Base-by-base conservation (phyloP, 2,888 invertebrate species). In the Ptycholaimellus sp. region DNA sequence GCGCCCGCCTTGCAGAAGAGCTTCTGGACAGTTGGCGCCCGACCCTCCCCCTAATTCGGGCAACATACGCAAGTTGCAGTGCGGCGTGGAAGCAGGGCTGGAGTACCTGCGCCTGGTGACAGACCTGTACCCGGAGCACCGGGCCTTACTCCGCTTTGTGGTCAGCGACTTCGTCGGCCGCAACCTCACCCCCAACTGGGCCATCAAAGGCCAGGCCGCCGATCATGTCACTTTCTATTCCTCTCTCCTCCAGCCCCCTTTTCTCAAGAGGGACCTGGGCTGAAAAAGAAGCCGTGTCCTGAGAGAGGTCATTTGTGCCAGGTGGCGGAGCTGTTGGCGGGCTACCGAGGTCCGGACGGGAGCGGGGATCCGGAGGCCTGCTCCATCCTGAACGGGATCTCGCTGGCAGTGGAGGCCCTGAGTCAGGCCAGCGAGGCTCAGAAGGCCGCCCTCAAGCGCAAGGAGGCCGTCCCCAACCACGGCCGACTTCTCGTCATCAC, bases 71-170 rank as follows among this genome's bases (percentile, higher is more conserved):
- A 93, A 93, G 62, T 96, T 93, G 93, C 90, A 87, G 0, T 83
- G 80, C 53, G 77, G 79, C 46, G 79, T 90, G 1, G 93, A 93
- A 66, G 76, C 82, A 2, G 76, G 82, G 1, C 71, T 90, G 40
- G 96, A 96, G 61, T 93, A 90, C 57, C 82, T 85, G 51, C 71
- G 93, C 19, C 80, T 96, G 48, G 80, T 85, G 1, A 85, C 82
- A 78, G 93, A 96, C 62, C 66, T 93, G n/a, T 90, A 82, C 65
- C 83, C 87, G 1, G 70, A n/a, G 9, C 17, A 18, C 33, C 11
- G 14, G 9, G 25, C 25, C 11, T n/a, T n/a, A 61, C 70, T 82
- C 16, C 69, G 79, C 40, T 78, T 83, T 60, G 73, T 82, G 37
- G 74, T 80, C 0, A 80, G 80, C 54, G 82, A 83, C 59, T 71